Base-by-base conservation (phyloP, 2,113 vertebrate species). In the Equus przewalskii region DNA sequence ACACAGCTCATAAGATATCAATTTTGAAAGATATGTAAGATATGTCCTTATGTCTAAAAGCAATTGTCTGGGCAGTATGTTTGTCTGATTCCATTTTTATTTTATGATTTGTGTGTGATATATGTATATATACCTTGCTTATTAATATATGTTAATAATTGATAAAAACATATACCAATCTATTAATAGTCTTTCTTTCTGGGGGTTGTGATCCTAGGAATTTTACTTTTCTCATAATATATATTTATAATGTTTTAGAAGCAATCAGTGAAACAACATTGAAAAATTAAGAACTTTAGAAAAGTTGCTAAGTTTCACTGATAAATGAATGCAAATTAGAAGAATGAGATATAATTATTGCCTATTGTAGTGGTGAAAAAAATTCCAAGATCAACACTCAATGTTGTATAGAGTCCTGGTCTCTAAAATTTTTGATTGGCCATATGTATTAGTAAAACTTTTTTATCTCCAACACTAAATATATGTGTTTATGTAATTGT, bases 291-390 rank as follows among this genome's bases (percentile, higher is more conserved):
- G 60, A 69, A n/a, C 18, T 64, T 82, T 69, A 24, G 18, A 65
- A 80, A 86, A 90, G 46, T 65, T 56, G 28, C 44, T 85, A 64
- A 36, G 46, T 28, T 78, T 76, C 60, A 60, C 44, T 84, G 85
- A 78, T 78, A 78, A 83, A 54, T 78, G 54, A 89, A 78, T 62
- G 41, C 30, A 70, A 79, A 78, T 46, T 46, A 96, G n/a, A 90
- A 65, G 15, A 93, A 46, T 73, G 49, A 94, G 26, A 65, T 5
- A 6, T 54, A 76, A 79, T 46, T 60, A 73, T 67, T 75, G 58
- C 33, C 78, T 81, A 67, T 65, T 10, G 73, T 75, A 70, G 41
- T 86, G 81, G 58, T 11, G 46, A 13, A 96, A 91, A 73, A 33
- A 30, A 33, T 64, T 58, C 73, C 67, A 90, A 86, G 64, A 64